Conservation (phyloP, 1,140 invertebrate genomes). For the Homarus americanus region DNA sequence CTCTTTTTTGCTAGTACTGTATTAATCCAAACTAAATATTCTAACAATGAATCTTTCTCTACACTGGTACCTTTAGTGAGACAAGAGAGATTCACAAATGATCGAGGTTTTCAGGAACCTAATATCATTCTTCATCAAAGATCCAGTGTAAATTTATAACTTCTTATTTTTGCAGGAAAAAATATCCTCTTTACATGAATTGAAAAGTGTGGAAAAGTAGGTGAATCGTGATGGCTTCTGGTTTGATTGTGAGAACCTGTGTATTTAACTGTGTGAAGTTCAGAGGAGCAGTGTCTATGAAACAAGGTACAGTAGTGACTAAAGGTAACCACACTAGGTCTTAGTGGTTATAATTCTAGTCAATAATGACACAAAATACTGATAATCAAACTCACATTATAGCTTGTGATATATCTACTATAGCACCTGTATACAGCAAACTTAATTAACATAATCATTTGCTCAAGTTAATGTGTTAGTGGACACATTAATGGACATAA, state of each 20-base stretch:
- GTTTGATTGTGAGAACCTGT: no score
- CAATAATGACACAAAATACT: not conserved
- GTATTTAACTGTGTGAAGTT: no score
- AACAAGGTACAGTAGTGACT: no score
- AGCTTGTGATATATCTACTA: not conserved
- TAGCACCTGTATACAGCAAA: not conserved
- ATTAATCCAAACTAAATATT: not conserved
- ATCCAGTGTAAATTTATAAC: not conserved
- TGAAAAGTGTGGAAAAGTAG: no score
- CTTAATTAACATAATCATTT: not conserved
- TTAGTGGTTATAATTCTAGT: no score
- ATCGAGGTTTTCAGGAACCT: no score
- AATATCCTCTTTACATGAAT: no score
- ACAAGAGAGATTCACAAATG: not conserved
- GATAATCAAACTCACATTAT: not conserved
- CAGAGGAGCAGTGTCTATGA: no score
- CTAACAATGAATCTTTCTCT: not conserved
- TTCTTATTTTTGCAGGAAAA: no score
- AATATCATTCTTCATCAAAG: not conserved
- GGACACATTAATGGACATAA: not conserved
- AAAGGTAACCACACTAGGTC: no score
- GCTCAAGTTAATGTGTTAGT: not conserved
- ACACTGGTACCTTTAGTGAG: not conserved
- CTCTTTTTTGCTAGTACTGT: no score
- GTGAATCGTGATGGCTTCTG: no score